phyloP scores from a whole-genome alignment of 2,113 vertebrate species.

The Engraulis encrasicolus region DNA sequence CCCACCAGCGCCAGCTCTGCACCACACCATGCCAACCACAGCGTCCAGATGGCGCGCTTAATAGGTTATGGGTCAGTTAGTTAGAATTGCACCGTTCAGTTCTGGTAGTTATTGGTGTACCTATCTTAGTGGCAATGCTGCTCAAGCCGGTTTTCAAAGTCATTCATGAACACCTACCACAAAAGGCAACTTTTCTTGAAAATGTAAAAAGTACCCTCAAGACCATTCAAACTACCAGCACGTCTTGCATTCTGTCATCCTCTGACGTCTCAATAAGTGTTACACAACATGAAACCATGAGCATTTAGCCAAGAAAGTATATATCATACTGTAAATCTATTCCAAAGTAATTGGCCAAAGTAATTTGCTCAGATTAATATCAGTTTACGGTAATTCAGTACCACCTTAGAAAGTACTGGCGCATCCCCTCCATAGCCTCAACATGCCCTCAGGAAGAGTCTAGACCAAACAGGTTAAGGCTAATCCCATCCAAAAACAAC shows the following conservation, averaged over 20 bases:
- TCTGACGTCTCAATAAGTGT: no score
- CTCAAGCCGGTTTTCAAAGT: no score
- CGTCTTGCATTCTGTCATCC: not conserved
- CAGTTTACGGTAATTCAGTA: not conserved
- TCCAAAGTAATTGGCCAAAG: no score
- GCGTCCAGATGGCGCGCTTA: not conserved
- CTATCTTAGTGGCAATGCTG: not conserved
- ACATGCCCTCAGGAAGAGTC: not conserved
- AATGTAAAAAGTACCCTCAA: not conserved
- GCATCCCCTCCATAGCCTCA: not conserved
- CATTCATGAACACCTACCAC: not conserved
- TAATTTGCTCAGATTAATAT: no score
- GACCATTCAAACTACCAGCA: not conserved
- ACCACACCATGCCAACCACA: not conserved
- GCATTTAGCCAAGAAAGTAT: no score
- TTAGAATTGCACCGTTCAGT: not conserved
- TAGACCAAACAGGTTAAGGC: not conserved
- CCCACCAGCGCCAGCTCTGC: not conserved
- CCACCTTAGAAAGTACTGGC: not conserved
- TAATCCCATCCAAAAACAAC: slow-evolving; percentile 22
- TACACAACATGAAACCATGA: no score
- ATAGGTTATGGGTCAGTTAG: not conserved
- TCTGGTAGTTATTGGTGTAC: not conserved
- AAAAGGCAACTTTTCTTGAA: not conserved
- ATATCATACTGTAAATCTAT: no score